Evolutionary conservation across 2,888 invertebrate species (phyloP).

Genomic region (Diabrotica balteata): DNA sequence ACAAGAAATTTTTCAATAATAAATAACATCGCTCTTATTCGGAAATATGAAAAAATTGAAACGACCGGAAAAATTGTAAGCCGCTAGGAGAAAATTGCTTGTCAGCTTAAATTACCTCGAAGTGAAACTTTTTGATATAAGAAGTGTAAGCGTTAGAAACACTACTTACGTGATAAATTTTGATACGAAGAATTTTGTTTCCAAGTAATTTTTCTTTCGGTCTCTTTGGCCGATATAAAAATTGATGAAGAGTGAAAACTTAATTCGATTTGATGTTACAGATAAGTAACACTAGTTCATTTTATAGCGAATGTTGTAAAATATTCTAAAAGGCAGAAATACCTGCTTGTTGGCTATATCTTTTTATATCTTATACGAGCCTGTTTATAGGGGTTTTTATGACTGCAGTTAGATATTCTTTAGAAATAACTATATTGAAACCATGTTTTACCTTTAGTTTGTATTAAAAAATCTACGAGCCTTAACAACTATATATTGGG

Average conservation of each 20-base stretch:
- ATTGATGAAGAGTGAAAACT: slow-evolving; percentile 2
- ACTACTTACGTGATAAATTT: neutral
- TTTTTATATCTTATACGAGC: too few species aligned
- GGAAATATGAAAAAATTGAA: neutral
- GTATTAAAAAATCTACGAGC: too few species aligned
- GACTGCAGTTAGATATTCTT: neutral
- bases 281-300: too few species aligned
- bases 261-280: neutral
- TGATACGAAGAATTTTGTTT: neutral
- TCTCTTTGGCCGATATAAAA: neutral
- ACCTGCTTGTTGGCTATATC: too few species aligned
- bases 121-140: neutral
- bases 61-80: neutral
- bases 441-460: too few species aligned
- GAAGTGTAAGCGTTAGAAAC: neutral
- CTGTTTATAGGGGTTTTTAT: too few species aligned
- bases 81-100: slow-evolving; percentile 1
- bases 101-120: slow-evolving; percentile 1
- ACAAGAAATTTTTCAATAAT: too few species aligned
- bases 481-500: too few species aligned
- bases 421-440: too few species aligned
- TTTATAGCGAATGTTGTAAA: too few species aligned
- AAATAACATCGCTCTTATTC: too few species aligned
- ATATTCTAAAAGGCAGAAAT: too few species aligned
- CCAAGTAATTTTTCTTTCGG: neutral